Conservation (phyloP, 2,113 vertebrate species). For the Centrocercus urophasianus region DNA sequence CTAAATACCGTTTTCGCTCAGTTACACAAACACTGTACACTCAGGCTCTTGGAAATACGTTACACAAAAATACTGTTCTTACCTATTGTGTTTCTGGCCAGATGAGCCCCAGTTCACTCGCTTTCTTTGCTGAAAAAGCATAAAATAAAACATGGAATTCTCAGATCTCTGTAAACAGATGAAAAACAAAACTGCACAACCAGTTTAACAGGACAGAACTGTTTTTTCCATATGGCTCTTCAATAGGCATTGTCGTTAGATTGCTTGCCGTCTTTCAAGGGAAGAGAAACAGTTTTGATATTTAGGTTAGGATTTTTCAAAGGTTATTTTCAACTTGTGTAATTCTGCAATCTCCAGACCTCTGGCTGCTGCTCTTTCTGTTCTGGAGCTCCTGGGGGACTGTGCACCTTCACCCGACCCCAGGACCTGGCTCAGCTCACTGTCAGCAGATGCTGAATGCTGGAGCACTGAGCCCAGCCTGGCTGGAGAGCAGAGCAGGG, state of each 20-base stretch:
- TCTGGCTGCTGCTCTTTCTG: not conserved
- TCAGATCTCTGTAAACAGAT: constrained; percentile 52
- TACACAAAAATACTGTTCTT: constrained; percentile 8
- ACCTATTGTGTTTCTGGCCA: constrained; percentile 43
- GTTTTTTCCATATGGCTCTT: constrained; percentile 66
- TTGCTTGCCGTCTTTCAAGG: not conserved
- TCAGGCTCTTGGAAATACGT: not conserved
- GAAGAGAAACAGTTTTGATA: not conserved
- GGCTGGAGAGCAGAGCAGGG: constrained; percentile 55
- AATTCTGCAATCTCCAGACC: not conserved
- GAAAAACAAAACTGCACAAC: constrained; percentile 49
- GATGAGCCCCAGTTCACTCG: not conserved
- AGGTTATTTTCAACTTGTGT: not conserved
- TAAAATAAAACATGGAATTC: not conserved
- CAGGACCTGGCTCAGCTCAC: not conserved
- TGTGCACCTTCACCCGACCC: accelerated
- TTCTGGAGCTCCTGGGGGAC: not conserved
- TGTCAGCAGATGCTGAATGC: constrained; percentile 1
- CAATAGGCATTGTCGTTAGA: not conserved
- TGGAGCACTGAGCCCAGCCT: not conserved
- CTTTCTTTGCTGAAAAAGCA: not conserved
- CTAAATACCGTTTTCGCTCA: constrained; percentile 1
- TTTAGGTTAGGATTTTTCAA: not conserved
- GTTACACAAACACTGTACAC: not conserved
- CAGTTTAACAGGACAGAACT: constrained; percentile 25